A percentile compares a stretch with the other conserved stretches of the same genome.
Evolutionary conservation across 2,113 vertebrate species (phyloP).

Genomic region (Sakesphorus luctuosus): DNA sequence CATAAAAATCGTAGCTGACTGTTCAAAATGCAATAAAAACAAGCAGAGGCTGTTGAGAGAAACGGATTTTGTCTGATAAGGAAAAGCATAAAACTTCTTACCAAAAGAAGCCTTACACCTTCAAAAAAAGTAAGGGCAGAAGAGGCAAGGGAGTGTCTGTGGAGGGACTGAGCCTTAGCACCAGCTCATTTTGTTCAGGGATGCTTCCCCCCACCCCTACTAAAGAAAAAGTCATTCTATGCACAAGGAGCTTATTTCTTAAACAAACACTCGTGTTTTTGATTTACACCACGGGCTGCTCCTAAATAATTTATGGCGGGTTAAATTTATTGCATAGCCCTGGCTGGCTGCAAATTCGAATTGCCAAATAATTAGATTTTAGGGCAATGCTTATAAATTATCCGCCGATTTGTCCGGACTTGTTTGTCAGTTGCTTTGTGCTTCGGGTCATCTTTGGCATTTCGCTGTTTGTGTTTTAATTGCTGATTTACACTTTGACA

Average conservation of each 20-base stretch:
- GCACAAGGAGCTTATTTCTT: constrained; percentile 84
- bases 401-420: constrained; percentile 91
- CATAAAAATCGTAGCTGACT: constrained; percentile 64
- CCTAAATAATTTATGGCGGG: constrained; percentile 93
- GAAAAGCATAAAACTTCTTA: constrained; percentile 42
- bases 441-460: constrained; percentile 94
- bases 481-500: constrained; percentile 92
- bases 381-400: constrained; percentile 94
- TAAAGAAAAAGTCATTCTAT: constrained; percentile 74
- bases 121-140: not conserved
- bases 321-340: constrained; percentile 91
- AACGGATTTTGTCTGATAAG: constrained; percentile 9
- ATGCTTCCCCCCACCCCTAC: not conserved
- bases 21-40: constrained; percentile 60
- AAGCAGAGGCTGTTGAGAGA: constrained; percentile 24
- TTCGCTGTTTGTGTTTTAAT: constrained; percentile 93
- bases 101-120: not conserved
- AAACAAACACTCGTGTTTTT: constrained; percentile 87
- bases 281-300: constrained; percentile 88
- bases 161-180: not conserved
- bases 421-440: constrained; percentile 93
- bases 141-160: not conserved
- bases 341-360: constrained; percentile 91
- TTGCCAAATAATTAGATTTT: constrained; percentile 97
- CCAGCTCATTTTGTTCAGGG: constrained; percentile 37